These are phyloP conservation scores for Procambarus virginalis DNA, from an alignment of 1,140 invertebrate genomes.

Conservation along the genomic window DNA sequence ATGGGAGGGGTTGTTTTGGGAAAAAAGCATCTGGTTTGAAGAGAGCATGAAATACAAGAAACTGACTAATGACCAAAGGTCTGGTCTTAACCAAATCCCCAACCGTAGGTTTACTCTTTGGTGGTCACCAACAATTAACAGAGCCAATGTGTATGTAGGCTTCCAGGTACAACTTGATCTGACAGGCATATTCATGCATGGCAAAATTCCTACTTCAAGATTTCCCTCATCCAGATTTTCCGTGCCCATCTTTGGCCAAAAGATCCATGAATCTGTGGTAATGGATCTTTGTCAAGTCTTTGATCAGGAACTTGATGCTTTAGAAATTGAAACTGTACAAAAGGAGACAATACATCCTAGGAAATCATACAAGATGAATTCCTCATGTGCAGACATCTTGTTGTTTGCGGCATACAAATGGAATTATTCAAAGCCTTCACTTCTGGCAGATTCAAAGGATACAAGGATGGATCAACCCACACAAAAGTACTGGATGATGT, in stretches of 20 bases:
- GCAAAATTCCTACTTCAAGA: constrained; percentile 99
- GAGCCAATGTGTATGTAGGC: constrained; percentile 99
- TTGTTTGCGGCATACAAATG: constrained; percentile 99
- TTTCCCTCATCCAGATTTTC: constrained; percentile 99
- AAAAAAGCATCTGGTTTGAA: constrained; percentile 99
- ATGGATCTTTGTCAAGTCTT: constrained; percentile 99
- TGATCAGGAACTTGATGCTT: constrained; percentile 98
- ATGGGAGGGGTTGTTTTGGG: constrained; percentile 99
- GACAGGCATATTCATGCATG: constrained; percentile 99
- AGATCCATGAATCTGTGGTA: constrained; percentile 99
- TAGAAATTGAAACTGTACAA: constrained; percentile 99
- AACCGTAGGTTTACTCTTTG: constrained; percentile 99
- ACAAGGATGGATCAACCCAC: constrained; percentile 99
- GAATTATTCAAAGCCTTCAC: constrained; percentile 97
- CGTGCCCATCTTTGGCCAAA: constrained; percentile 99
- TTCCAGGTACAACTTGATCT: constrained; percentile 99
- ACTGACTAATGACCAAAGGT: constrained; percentile 98
- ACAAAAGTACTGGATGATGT: constrained; percentile 99
- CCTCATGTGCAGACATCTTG: constrained; percentile 98
- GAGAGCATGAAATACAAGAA: constrained; percentile 99
- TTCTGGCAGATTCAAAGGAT: constrained; percentile 98
- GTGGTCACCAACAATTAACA: constrained; percentile 99
- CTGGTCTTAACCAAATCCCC: constrained; percentile 99
- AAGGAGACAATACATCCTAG: constrained; percentile 99
- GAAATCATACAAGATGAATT: constrained; percentile 99